phyloP scores from a whole-genome alignment of 2,797 vertebrate species.

The Borostomias antarcticus region DNA sequence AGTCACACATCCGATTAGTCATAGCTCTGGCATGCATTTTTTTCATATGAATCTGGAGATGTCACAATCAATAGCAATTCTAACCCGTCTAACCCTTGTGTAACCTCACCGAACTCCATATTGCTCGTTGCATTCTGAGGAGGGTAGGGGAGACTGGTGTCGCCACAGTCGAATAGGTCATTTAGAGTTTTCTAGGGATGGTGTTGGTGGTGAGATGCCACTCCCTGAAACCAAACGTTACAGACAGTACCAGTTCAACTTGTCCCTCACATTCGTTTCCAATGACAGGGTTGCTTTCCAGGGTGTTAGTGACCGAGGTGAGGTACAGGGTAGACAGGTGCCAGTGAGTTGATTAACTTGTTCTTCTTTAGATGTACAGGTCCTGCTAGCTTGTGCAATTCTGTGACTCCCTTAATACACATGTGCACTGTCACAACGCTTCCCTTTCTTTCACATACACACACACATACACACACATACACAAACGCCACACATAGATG shows the following conservation, averaged over 20 bases:
- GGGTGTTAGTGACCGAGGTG: conserved; percentile 1
- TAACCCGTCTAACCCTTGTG: background rate
- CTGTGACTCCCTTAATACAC: background rate
- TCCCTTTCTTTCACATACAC: no score
- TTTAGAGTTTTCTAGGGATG: background rate
- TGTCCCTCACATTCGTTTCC: conserved; percentile 38
- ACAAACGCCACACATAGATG: no score
- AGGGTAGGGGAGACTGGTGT: no score
- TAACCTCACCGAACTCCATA: background rate
- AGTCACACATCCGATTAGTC: conserved; percentile 49
- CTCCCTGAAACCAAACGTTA: conserved; percentile 66
- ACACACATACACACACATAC: background rate
- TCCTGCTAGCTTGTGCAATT: conserved; percentile 46
- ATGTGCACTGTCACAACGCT: background rate
- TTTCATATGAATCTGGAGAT: conserved; percentile 19
- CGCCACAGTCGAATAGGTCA: no score
- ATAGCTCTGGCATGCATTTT: conserved; percentile 46
- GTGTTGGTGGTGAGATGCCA: conserved; percentile 31
- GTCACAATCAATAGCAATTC: conserved; percentile 9
- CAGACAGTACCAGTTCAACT: conserved; percentile 56
- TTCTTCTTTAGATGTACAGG: conserved; percentile 63
- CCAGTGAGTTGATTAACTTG: conserved; percentile 18
- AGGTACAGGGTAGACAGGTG: conserved; percentile 2
- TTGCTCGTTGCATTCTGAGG: conserved; percentile 11
- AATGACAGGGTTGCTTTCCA: conserved; percentile 13